These are phyloP conservation scores for Malurus cyaneus DNA, from an alignment of 2,113 vertebrate genomes.

Conservation along the genomic window DNA sequence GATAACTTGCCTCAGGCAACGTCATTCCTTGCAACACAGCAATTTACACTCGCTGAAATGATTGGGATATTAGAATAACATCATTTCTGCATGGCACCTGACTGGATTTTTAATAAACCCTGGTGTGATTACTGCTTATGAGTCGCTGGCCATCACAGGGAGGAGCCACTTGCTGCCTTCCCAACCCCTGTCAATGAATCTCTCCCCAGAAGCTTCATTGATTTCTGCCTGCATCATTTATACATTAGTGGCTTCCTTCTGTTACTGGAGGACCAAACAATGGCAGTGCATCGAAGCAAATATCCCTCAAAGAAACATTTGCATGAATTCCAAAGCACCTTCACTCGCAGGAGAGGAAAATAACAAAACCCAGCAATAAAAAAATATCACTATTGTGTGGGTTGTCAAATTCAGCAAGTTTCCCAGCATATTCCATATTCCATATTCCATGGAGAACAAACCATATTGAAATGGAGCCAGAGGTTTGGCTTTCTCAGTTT, in stretches of 20 bases:
- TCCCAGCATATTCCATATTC: not conserved
- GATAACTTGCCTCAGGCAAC: not conserved
- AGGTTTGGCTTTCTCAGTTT: not conserved
- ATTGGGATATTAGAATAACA: not conserved
- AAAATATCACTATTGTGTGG: fast-evolving
- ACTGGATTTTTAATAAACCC: slow-evolving; percentile 37
- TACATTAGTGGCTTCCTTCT: not conserved
- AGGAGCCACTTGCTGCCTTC: not conserved
- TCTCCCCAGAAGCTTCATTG: not conserved
- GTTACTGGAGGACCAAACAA: not conserved
- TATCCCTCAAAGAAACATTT: not conserved
- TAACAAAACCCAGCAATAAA: not conserved
- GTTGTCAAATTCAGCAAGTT: not conserved
- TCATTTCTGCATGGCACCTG: not conserved
- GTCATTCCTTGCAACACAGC: not conserved
- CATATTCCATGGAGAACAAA: not conserved
- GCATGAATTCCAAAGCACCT: not conserved
- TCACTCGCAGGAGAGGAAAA: fast-evolving
- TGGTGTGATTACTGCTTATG: not conserved
- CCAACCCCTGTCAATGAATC: not conserved
- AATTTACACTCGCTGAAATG: slow-evolving; percentile 25
- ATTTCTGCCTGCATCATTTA: slow-evolving; percentile 25
- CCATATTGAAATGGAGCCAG: not conserved
- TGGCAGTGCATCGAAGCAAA: not conserved
- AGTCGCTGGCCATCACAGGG: not conserved